phyloP scores from a whole-genome alignment of 2,888 invertebrate genomes.

The Acleris laterana region DNA sequence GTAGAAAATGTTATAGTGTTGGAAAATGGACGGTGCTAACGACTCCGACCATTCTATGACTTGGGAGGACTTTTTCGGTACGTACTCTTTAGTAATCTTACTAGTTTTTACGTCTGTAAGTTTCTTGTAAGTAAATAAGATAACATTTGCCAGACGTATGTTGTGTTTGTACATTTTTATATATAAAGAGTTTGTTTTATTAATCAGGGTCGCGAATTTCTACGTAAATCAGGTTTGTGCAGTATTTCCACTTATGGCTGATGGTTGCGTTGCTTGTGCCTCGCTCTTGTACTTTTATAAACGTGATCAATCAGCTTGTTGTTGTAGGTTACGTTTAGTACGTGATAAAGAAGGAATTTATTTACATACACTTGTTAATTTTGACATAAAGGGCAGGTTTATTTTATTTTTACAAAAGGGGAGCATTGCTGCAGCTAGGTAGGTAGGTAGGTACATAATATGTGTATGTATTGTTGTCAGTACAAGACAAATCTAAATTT shows the following conservation, averaged over 20 bases:
- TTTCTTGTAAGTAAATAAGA: not conserved
- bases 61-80: constrained; percentile 90
- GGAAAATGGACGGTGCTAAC: constrained; percentile 81
- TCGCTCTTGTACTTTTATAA: constrained; percentile 42
- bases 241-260: constrained; percentile 68
- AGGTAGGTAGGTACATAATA: too few relatives aligned
- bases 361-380: constrained; percentile 12
- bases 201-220: constrained; percentile 50
- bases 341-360: constrained; percentile 19
- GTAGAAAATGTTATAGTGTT: constrained; percentile 57
- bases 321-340: constrained; percentile 28
- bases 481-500: too few relatives aligned
- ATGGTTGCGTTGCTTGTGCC: constrained; percentile 47
- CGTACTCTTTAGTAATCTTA: constrained; percentile 53
- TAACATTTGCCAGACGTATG: not conserved
- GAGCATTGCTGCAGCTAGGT: too few relatives aligned
- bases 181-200: constrained; percentile 28
- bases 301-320: constrained; percentile 59
- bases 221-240: constrained; percentile 64
- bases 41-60: constrained; percentile 89
- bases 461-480: too few relatives aligned
- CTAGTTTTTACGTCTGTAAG: constrained; percentile 12
- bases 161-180: not conserved
- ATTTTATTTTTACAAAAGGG: too few relatives aligned
- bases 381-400: not conserved